Evolutionary conservation across 2,888 invertebrate genomes (phyloP).

Genomic region (Allophyes oxyacanthae): DNA sequence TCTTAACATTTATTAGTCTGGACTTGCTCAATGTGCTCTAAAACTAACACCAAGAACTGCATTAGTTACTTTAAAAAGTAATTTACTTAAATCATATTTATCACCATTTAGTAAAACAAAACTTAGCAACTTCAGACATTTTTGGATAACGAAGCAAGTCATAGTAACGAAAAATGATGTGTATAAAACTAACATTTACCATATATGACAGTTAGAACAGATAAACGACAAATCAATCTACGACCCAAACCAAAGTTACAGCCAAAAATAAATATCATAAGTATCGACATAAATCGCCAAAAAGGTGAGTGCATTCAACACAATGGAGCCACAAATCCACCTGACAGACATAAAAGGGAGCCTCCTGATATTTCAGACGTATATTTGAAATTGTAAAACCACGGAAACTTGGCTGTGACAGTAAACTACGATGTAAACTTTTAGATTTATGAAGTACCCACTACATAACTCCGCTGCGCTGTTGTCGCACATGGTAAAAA

Average conservation of each 20-base stretch:
- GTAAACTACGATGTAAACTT: constrained; percentile 75
- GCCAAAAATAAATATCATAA: constrained; percentile 20
- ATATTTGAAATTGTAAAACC: constrained; percentile 72
- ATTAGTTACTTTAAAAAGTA: background rate
- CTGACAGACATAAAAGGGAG: constrained; percentile 54
- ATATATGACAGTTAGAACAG: no score
- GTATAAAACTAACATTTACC: background rate
- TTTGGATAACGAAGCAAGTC: no score
- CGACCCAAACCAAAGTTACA: constrained; percentile 4
- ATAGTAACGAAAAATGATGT: no score
- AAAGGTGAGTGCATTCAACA: constrained; percentile 60
- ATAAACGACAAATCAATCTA: background rate
- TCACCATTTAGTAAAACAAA: no score
- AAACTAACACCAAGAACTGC: constrained; percentile 7
- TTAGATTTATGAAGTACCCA: constrained; percentile 76
- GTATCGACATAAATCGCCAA: constrained; percentile 44
- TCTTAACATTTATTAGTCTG: background rate
- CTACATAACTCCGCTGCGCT: constrained; percentile 57
- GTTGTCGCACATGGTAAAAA: constrained; percentile 66
- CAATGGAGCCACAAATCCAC: constrained; percentile 60
- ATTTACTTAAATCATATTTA: no score
- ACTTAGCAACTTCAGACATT: no score
- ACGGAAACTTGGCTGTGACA: constrained; percentile 69
- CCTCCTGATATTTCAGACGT: constrained; percentile 61
- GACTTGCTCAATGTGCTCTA: constrained; percentile 11